Conservation (phyloP, 2,888 invertebrate genomes). For the Empis livida region DNA sequence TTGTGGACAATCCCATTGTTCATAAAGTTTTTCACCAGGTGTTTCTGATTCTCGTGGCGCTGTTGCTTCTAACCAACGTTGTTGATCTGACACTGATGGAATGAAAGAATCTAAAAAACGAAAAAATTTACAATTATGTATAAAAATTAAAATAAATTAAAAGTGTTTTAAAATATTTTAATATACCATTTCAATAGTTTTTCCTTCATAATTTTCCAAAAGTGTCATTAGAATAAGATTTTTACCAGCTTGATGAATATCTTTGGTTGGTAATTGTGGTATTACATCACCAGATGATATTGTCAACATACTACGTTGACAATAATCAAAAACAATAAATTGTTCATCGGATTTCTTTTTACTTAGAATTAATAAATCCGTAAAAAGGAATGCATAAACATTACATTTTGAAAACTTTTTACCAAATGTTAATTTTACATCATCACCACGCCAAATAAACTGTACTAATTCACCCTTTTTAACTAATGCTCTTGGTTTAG, state of each 20-base stretch:
- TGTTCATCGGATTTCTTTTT: constrained; percentile 63
- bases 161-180: not conserved
- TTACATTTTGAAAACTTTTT: constrained; percentile 63
- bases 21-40: constrained; percentile 82
- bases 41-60: constrained; percentile 55
- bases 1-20: constrained; percentile 96
- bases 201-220: constrained; percentile 73
- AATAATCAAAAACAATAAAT: constrained; percentile 70
- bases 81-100: constrained; percentile 65
- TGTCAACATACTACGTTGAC: constrained; percentile 67
- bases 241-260: constrained; percentile 47
- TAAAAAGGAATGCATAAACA: constrained; percentile 77
- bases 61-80: constrained; percentile 84
- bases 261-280: constrained; percentile 45
- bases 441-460: constrained; percentile 59
- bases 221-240: constrained; percentile 72
- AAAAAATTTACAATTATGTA: constrained; percentile 5
- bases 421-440: constrained; percentile 71
- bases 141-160: not conserved
- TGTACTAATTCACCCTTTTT: constrained; percentile 77
- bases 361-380: constrained; percentile 78
- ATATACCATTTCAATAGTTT: constrained; percentile 65
- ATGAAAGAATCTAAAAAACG: constrained; percentile 50
- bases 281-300: constrained; percentile 53
- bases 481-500: constrained; percentile 55